Base-by-base conservation (phyloP, 92 coral and sea anemone genomes). In the Palythoa caribaeorum region DNA sequence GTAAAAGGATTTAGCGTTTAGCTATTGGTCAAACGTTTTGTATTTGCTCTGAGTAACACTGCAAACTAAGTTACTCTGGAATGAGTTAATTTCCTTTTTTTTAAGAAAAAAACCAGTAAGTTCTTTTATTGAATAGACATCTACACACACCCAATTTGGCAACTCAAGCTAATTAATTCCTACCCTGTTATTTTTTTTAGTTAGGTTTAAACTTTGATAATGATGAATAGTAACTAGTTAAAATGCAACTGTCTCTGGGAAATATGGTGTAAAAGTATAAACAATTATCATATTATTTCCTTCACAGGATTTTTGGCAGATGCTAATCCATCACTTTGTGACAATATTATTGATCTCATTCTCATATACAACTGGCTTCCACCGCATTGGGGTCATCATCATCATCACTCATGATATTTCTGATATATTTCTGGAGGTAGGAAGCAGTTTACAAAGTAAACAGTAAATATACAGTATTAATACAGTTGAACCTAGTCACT, bases 241-340 rank as follows among this genome's bases (percentile, higher is more conserved):
- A 55, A 11, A 55, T 11, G 1, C 62, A 55, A 15, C 62, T 11
- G 17, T 55, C 9, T 3, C 14, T 0, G 2, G 62, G 3, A 11
- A 11, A 11, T 55, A 15, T 15, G 17, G 17, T 63, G 3, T 0
- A 8, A 3, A 5, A n/a, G n/a, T 37, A 2, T n/a, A 5, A 17
- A 35, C 20, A 63, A 63, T 19, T 63, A 1, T 62, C 9, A 62
- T n/a, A 9, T 16, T 40, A 7, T 73, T 73, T 40, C 3, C 76
- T 83, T 83, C 84, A 35, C 72, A 96, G 99, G 99, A 96, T 83
- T 96, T 96, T 79, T 96, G 99, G 99, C 98, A 93, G 87, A 95
- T 93, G 95, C 90, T 93, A 19, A 86, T 96, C 71, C 98, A 96
- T 78, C 99, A 96, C 68, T 85, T 91, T 77, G 99, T 96, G 62